Base-by-base conservation (phyloP, 1,140 invertebrate species). In the Eufriesea mexicana region DNA sequence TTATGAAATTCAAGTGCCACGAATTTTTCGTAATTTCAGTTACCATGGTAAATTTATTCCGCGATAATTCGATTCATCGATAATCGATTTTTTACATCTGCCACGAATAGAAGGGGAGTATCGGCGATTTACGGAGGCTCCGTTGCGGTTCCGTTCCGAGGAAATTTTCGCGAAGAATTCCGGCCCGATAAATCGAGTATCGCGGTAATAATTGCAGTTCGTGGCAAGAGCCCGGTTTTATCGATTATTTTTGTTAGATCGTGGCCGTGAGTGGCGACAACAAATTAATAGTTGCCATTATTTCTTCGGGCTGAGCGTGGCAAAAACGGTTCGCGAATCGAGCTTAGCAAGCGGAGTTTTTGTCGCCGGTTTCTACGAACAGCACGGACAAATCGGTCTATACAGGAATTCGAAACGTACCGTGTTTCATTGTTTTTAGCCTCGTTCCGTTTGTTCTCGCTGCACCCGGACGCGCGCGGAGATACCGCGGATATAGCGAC, bases 261-360 rank as follows among this genome's bases (percentile, higher is more conserved):
- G 55, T 18, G 10, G 20, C 14, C 9, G 5, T 23, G 23, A 14
- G 10, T 20, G 45, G 66, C 51, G 35, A 47, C 64, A 28, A 70
- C 18, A 70, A 79, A 79, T 79, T 79, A 79, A 70, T 70, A 55
- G 70, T 47, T 35, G 47, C 25, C 66, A 49, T 72, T 47, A 42
- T 51, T 79, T 51, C 55, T 49, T n/a, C 28, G 51, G 23, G 47
- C 57, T 20, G 76, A 57, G 51, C 18, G 8, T 16, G 18, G 77
- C 42, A 49, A 59, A 49, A 61, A 49, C 55, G n/a, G 14, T 23
- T 28, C 14, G 42, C 28, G 28, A 35, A n/a, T n/a, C 57, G 28
- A 61, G 78, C 78, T 73, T 70, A 79, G 62, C 78, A 62, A 79
- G 68, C 78, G 45, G 16, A 62, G 18, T 72, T 73, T 73, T 73